Percentiles rank a stretch among this genome's conserved stretches.
phyloP scores from a whole-genome alignment of 2,888 invertebrate species.

The Patella depressa region DNA sequence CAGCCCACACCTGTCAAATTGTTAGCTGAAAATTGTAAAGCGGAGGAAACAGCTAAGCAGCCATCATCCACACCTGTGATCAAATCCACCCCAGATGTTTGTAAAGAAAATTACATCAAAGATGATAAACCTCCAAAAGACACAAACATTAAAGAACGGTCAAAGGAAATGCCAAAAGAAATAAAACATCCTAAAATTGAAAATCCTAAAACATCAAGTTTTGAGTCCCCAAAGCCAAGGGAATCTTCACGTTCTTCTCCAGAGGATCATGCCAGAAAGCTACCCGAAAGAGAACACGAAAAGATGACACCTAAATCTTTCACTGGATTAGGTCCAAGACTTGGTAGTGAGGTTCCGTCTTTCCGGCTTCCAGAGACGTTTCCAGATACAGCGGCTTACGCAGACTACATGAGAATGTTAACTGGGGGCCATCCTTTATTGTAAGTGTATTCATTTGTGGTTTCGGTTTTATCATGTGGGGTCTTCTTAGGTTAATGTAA shows the following conservation, averaged over 20 bases:
- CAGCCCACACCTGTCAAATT: neutral
- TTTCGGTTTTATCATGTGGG: neutral
- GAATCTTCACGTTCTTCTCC: conserved; percentile 1
- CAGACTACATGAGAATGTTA: conserved; percentile 44
- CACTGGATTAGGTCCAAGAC: conserved; percentile 8
- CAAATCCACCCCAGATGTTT: too few species aligned
- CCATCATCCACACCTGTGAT: neutral
- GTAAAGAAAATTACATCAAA: neutral
- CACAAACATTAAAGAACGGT: neutral
- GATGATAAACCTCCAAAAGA: neutral
- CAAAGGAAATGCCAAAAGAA: too few species aligned
- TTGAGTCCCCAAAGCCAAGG: neutral
- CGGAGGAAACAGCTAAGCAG: neutral
- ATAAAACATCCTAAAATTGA: too few species aligned
- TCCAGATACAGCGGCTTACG: conserved; percentile 35
- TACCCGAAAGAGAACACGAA: neutral
- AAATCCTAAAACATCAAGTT: too few species aligned
- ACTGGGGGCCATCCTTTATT: conserved; percentile 37
- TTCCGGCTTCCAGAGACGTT: conserved; percentile 21
- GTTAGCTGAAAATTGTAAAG: neutral
- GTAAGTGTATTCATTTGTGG: conserved; percentile 33
- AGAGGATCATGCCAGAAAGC: neutral
- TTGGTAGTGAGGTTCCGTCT: conserved; percentile 22
- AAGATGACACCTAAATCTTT: conserved; percentile 16
- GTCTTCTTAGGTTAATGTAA: too few species aligned